These are phyloP conservation scores for Drosophila mimica DNA, from an alignment of 2,888 invertebrate species.

Conservation along the genomic window DNA sequence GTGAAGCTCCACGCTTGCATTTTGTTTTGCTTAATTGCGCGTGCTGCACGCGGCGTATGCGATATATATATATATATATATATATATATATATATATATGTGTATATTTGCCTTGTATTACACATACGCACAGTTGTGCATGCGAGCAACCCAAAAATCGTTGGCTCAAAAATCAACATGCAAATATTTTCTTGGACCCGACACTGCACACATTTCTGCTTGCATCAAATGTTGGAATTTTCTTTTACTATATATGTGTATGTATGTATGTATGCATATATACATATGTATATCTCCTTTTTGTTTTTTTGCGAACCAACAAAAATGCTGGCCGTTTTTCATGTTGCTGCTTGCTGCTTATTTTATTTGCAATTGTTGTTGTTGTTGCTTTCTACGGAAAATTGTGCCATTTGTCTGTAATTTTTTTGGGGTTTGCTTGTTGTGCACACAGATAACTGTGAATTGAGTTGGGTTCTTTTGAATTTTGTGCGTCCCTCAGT, in stretches of 20 bases:
- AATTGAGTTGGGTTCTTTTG: constrained; percentile 23
- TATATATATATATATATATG: no score
- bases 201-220: constrained; percentile 35
- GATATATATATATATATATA: constrained; percentile 33
- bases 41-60: constrained; percentile 76
- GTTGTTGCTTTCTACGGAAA: constrained; percentile 26
- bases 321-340: constrained; percentile 56
- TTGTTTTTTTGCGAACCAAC: constrained; percentile 15
- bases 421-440: constrained; percentile 18
- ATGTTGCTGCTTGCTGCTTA: constrained; percentile 26
- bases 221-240: constrained; percentile 62
- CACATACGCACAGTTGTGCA: constrained; percentile 68
- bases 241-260: constrained; percentile 14
- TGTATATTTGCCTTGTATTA: constrained; percentile 37
- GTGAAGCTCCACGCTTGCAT: constrained; percentile 58
- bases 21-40: constrained; percentile 76
- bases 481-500: constrained; percentile 19
- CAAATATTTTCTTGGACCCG: constrained; percentile 53
- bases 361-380: constrained; percentile 23
- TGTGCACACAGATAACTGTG: constrained; percentile 32
- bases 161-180: constrained; percentile 65
- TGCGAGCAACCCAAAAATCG: constrained; percentile 10
- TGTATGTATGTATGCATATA: not conserved
- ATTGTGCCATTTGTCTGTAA: constrained; percentile 52
- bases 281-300: constrained; percentile 2